Conservation (phyloP, 1,140 invertebrate species). For the Drosophila sechellia region DNA sequence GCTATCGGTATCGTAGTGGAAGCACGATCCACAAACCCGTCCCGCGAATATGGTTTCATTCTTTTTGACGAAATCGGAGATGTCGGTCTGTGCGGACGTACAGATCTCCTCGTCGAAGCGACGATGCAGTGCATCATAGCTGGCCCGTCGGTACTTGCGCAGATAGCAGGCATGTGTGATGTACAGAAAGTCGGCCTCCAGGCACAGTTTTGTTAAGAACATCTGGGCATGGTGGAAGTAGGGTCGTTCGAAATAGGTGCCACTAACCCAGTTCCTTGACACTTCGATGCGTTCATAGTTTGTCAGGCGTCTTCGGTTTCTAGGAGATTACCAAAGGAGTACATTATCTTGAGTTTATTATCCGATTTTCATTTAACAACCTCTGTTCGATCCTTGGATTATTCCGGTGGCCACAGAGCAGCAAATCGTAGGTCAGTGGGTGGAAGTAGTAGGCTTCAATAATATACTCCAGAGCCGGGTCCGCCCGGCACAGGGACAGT, state of each 20-base stretch:
- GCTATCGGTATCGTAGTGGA: slow-evolving; percentile 51
- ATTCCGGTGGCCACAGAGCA: slow-evolving; percentile 73
- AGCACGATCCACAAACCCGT: slow-evolving; percentile 63
- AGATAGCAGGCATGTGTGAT: slow-evolving; percentile 68
- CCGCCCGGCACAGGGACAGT: slow-evolving; percentile 51
- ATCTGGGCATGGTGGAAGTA: slow-evolving; percentile 76
- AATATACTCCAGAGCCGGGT: slow-evolving; percentile 36
- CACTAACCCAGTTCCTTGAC: slow-evolving; percentile 69
- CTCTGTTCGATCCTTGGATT: slow-evolving; percentile 47
- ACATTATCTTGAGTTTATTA: too few species aligned
- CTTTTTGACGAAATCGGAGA: slow-evolving; percentile 72
- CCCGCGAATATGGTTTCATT: slow-evolving; percentile 75
- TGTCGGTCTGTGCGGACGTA: slow-evolving; percentile 56
- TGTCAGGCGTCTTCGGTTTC: slow-evolving; percentile 48
- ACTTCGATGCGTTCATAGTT: slow-evolving; percentile 64
- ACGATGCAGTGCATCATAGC: slow-evolving; percentile 51
- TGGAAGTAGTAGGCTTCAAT: slow-evolving; percentile 66
- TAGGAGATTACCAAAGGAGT: slow-evolving; percentile 1
- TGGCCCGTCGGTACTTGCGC: slow-evolving; percentile 61
- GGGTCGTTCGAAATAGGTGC: slow-evolving; percentile 60
- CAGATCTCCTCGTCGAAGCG: slow-evolving; percentile 59
- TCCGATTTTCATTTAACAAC: slow-evolving; percentile 11
- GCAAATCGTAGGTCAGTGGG: slow-evolving; percentile 51
- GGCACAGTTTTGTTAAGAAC: slow-evolving; percentile 71
- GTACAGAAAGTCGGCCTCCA: slow-evolving; percentile 63